A percentile compares a stretch with the other conserved stretches of the same genome.
These are phyloP conservation scores for Anguilla rostrata DNA, from an alignment of 2,113 vertebrate species.

Conservation along the genomic window DNA sequence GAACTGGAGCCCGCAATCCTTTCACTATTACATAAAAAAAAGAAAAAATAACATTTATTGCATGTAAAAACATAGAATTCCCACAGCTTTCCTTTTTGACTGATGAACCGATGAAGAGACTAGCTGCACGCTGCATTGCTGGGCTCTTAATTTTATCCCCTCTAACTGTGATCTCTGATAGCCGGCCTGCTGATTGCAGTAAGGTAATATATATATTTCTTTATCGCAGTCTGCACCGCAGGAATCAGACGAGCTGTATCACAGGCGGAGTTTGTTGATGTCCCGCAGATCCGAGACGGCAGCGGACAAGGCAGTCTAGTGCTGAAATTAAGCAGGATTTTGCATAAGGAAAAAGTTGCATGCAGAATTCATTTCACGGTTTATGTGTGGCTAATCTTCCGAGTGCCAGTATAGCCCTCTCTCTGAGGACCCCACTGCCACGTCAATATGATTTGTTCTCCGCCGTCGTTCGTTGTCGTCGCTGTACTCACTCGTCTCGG, in stretches of 20 bases:
- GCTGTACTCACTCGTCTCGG: conserved; percentile 15
- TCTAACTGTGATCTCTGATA: conserved; percentile 94
- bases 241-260: conserved; percentile 86
- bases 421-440: conserved; percentile 57
- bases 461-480: conserved; percentile 17
- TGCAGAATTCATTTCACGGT: conserved; percentile 75
- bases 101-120: conserved; percentile 99
- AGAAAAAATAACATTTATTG: conserved; percentile 86
- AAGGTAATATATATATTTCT: conserved; percentile 91
- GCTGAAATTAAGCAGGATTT: conserved; percentile 70
- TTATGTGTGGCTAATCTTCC: conserved; percentile 50
- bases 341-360: conserved; percentile 65
- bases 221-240: conserved; percentile 74
- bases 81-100: conserved; percentile 90
- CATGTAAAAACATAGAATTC: conserved; percentile 98
- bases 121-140: conserved; percentile 98
- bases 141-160: conserved; percentile 99
- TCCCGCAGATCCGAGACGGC: conserved; percentile 72
- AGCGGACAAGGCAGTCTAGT: conserved; percentile 62
- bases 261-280: conserved; percentile 82
- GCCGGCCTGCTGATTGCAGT: conserved; percentile 91
- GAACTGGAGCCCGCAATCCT: conserved; percentile 82
- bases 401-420: conserved; percentile 33
- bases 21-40: conserved; percentile 81
- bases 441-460: conserved; percentile 44